phyloP scores from a whole-genome alignment of 2,888 invertebrate genomes.

The Chymomyza fuscimana region DNA sequence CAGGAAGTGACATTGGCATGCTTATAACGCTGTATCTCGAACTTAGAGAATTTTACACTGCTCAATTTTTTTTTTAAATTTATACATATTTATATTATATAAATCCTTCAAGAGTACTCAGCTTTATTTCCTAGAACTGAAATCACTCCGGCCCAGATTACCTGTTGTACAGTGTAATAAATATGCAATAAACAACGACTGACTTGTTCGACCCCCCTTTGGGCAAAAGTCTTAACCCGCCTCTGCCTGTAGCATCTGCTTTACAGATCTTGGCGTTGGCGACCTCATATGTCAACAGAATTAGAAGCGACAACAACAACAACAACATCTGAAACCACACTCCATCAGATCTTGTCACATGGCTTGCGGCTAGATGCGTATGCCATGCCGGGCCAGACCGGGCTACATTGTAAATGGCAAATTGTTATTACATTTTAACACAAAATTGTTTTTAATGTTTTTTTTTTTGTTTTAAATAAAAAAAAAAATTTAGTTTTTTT shows the following conservation, averaged over 20 bases:
- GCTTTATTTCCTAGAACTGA: too few species aligned
- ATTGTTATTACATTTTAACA: conserved; percentile 51
- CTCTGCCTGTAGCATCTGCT: not conserved
- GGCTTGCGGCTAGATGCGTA: conserved; percentile 17
- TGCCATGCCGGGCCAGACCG: conserved; percentile 9
- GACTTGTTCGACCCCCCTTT: not conserved
- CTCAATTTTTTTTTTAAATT: too few species aligned
- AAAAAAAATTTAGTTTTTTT: conserved; percentile 9
- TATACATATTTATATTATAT: too few species aligned
- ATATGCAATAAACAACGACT: too few species aligned
- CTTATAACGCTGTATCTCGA: too few species aligned
- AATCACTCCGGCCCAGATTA: too few species aligned
- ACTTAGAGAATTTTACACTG: too few species aligned
- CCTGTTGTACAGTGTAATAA: too few species aligned
- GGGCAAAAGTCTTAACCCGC: not conserved
- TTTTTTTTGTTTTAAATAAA: not conserved
- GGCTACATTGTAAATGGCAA: conserved; percentile 44
- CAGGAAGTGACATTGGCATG: too few species aligned
- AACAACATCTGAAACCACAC: conserved; percentile 3
- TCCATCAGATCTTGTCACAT: conserved; percentile 43
- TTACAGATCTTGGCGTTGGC: conserved; percentile 52
- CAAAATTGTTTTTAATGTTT: conserved; percentile 48
- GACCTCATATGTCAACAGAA: conserved; percentile 72
- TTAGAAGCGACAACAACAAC: conserved; percentile 61
- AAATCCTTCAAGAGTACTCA: too few species aligned